Conservation (phyloP, 2,888 invertebrate genomes). For the Caenorhabditis auriculariae region DNA sequence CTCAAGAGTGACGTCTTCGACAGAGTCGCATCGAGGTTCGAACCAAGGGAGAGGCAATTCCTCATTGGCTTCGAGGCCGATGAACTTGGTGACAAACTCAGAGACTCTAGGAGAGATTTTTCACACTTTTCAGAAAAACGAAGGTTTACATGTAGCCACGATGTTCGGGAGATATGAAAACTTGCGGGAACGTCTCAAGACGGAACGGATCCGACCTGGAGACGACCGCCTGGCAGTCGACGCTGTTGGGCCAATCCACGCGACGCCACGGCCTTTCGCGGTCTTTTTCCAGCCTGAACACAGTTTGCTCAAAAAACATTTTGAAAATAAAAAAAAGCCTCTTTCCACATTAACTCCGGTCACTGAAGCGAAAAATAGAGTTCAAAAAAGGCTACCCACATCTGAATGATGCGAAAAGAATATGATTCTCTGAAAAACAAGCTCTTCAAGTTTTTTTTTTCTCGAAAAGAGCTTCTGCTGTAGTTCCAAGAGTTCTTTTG, state of each 20-base stretch:
- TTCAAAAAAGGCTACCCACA: no score
- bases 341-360: no score
- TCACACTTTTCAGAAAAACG: neutral
- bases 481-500: no score
- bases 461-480: no score
- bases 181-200: slow-evolving; percentile 67
- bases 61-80: slow-evolving; percentile 71
- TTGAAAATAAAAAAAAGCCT: no score
- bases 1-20: slow-evolving; percentile 10
- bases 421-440: no score
- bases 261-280: slow-evolving; percentile 39
- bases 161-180: slow-evolving; percentile 76
- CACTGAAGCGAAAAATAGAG: no score
- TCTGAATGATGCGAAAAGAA: no score
- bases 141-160: slow-evolving; percentile 70
- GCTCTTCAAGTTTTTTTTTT: no score
- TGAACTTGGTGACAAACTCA: slow-evolving; percentile 71
- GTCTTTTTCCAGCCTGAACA: no score
- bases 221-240: slow-evolving; percentile 41
- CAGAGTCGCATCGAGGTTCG: slow-evolving; percentile 72
- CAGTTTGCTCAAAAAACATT: no score
- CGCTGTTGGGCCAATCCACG: slow-evolving; percentile 43
- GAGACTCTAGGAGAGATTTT: slow-evolving; percentile 62
- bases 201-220: slow-evolving; percentile 38
- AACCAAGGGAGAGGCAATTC: slow-evolving; percentile 79